phyloP scores from a whole-genome alignment of 2,797 vertebrate genomes.

The Neoniphon sammara region DNA sequence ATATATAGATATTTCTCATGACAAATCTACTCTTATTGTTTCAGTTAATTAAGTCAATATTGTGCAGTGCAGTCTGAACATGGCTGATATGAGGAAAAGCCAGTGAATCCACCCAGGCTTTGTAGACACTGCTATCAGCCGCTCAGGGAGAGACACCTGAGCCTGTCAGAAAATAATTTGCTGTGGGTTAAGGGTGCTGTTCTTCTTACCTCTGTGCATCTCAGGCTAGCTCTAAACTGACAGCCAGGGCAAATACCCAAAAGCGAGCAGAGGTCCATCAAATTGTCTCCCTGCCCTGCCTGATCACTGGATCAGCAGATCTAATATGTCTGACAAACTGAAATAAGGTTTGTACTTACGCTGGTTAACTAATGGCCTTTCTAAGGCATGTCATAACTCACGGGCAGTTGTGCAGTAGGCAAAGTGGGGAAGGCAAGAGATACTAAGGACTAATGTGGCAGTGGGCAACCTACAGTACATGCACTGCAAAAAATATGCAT shows the following conservation, averaged over 20 bases:
- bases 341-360: background rate
- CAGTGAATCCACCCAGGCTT: constrained; percentile 35
- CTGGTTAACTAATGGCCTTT: background rate
- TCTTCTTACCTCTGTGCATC: constrained; percentile 52
- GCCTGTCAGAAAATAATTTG: constrained; percentile 75
- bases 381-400: background rate
- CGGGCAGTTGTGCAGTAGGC: too few relatives aligned
- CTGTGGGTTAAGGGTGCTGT: constrained; percentile 63
- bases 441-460: too few relatives aligned
- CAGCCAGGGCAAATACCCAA: constrained; percentile 54
- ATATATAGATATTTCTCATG: background rate
- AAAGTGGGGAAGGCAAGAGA: too few relatives aligned
- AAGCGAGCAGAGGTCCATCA: constrained; percentile 33
- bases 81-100: constrained; percentile 31
- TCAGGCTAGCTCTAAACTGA: constrained; percentile 67
- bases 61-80: constrained; percentile 29
- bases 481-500: too few relatives aligned
- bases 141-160: constrained; percentile 52
- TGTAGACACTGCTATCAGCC: constrained; percentile 49
- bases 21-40: constrained; percentile 12
- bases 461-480: too few relatives aligned
- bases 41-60: background rate
- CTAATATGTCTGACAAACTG: constrained; percentile 5
- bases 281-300: constrained; percentile 36
- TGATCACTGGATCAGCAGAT: constrained; percentile 20